These are phyloP conservation scores for Euschistus heros DNA, from an alignment of 1,140 invertebrate species.

Conservation along the genomic window DNA sequence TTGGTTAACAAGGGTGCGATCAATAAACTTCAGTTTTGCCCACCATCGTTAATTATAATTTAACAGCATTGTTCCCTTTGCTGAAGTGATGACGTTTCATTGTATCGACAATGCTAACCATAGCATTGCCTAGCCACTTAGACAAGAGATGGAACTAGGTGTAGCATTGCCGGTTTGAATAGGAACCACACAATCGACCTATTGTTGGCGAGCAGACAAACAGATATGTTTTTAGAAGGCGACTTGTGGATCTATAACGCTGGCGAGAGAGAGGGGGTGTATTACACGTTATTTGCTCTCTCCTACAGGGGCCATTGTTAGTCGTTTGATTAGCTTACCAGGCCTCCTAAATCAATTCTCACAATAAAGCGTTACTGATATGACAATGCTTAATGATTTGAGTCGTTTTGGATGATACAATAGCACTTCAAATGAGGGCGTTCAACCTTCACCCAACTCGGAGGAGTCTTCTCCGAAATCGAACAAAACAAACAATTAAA, in stretches of 20 bases:
- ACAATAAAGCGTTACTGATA: slow-evolving; percentile 10
- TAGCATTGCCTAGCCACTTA: no score
- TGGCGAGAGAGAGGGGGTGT: neutral
- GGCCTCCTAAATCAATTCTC: slow-evolving; percentile 4
- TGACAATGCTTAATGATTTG: slow-evolving; percentile 6
- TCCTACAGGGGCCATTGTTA: neutral
- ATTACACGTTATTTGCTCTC: slow-evolving; percentile 3
- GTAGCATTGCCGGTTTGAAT: no score
- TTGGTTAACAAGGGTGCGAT: no score
- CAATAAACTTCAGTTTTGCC: no score
- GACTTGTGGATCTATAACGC: neutral
- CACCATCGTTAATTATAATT: no score
- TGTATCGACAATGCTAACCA: no score
- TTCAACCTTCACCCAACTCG: neutral
- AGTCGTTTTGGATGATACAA: slow-evolving; percentile 5
- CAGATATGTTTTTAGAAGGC: neutral
- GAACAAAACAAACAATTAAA: no score
- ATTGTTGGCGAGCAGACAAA: neutral
- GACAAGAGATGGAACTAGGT: no score
- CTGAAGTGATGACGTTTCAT: no score
- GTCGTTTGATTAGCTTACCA: neutral
- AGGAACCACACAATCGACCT: no score
- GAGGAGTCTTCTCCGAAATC: no score
- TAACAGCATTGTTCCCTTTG: no score
- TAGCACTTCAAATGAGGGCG: neutral